These are phyloP conservation scores for Pomatostomus ruficeps DNA, from an alignment of 2,113 vertebrate species.

Conservation along the genomic window DNA sequence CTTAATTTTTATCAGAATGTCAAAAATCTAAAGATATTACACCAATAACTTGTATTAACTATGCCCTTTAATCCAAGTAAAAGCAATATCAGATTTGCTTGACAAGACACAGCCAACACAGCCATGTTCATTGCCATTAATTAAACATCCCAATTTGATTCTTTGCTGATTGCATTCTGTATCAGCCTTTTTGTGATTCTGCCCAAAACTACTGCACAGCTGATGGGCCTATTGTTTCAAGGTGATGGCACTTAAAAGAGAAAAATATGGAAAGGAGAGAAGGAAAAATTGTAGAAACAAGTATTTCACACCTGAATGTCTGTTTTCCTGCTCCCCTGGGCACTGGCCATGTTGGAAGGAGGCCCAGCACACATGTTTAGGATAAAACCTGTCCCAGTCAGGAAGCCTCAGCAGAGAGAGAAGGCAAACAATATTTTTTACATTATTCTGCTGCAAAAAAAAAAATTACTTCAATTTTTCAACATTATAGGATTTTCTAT, in stretches of 20 bases:
- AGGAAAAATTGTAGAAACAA: background rate
- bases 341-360: background rate
- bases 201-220: background rate
- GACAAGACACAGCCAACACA: background rate
- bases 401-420: background rate
- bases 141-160: background rate
- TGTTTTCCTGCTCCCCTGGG: background rate
- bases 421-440: background rate
- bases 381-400: background rate
- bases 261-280: background rate
- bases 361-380: background rate
- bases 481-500: background rate
- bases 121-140: background rate
- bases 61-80: background rate
- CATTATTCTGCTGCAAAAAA: background rate
- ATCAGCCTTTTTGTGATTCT: background rate
- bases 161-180: background rate
- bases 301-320: background rate
- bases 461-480: background rate
- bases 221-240: constrained; percentile 12
- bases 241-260: background rate
- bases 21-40: background rate
- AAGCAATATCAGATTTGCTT: background rate
- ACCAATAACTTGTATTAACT: background rate
- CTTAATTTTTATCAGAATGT: background rate